Evolutionary conservation across 2,888 invertebrate genomes (phyloP).

Genomic region (Orthosia gracilis): DNA sequence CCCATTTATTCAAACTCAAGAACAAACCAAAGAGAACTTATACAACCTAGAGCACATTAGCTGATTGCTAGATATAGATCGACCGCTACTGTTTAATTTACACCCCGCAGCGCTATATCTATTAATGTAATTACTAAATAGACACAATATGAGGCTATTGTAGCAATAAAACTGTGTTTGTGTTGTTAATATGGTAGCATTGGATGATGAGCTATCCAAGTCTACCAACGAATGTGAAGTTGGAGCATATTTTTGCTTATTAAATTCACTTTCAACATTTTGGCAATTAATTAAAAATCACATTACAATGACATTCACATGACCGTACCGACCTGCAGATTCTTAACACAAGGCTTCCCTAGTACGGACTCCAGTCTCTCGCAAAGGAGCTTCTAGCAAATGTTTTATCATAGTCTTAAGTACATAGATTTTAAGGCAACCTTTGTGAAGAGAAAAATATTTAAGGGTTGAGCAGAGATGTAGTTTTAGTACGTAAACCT

Average conservation of each 20-base stretch:
- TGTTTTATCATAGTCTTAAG: too few relatives aligned
- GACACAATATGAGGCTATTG: not conserved
- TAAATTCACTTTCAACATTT: not conserved
- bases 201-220: not conserved
- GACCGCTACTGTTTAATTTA: not conserved
- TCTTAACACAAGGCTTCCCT: too few relatives aligned
- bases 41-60: slow-evolving; percentile 26
- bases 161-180: slow-evolving; percentile 5
- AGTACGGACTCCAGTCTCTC: too few relatives aligned
- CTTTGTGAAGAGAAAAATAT: too few relatives aligned
- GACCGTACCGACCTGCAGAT: too few relatives aligned
- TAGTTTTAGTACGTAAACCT: too few relatives aligned
- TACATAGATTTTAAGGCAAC: too few relatives aligned
- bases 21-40: slow-evolving; percentile 1
- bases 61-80: slow-evolving; percentile 28
- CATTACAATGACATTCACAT: too few relatives aligned
- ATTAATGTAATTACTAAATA: slow-evolving; percentile 31
- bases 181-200: slow-evolving; percentile 1
- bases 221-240: not conserved
- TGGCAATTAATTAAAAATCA: too few relatives aligned
- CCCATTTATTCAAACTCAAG: not conserved
- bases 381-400: too few relatives aligned
- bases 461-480: too few relatives aligned
- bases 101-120: not conserved
- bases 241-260: not conserved